Evolutionary conservation across 1,140 invertebrate species (phyloP), one percentile per base, ranked within the genome.

Genomic region (Trichogramma pretiosum): DNA sequence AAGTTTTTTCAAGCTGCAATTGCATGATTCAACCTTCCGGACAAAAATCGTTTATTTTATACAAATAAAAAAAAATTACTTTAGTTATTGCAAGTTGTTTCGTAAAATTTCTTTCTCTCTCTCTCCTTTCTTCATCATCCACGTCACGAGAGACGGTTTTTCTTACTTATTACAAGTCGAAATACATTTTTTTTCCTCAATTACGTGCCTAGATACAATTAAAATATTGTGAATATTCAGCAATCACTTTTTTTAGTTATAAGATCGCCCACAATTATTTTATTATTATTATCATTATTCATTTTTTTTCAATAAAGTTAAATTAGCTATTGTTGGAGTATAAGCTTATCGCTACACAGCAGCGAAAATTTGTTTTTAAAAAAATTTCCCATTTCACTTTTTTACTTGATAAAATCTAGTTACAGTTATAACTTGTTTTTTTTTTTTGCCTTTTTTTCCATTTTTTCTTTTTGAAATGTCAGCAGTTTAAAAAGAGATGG

Each of bases 241-340:
- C 36, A 39, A 48, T 50, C 43, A 51, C 44, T 40, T 36, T 47
- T 51, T 52, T 10, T 46, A n/a, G n/a, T n/a, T n/a, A n/a, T n/a
- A n/a, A 33, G 37, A 42, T 54, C 36, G 32, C 49, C 41, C 30
- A 44, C 28, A 45, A 50, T 50, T 50, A 50, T 53, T 47, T 49
- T 47, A 50, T 53, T 44, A 55, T 52, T 66, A 60, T 60, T 67
- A 70, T n/a, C n/a, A n/a, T n/a, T n/a, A n/a, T n/a, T n/a, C n/a
- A n/a, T n/a, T n/a, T n/a, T n/a, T n/a, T n/a, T n/a, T n/a, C n/a
- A n/a, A n/a, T n/a, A n/a, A n/a, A n/a, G n/a, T n/a, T 70, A 68
- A 72, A 70, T 72, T 68, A 67, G 42, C 66, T 70, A 69, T 43
- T 56, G 52, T 46, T 58, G 46, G 40, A 60, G 62, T 53, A 28